phyloP scores from a whole-genome alignment of 2,113 vertebrate species.

The Murina feae region DNA sequence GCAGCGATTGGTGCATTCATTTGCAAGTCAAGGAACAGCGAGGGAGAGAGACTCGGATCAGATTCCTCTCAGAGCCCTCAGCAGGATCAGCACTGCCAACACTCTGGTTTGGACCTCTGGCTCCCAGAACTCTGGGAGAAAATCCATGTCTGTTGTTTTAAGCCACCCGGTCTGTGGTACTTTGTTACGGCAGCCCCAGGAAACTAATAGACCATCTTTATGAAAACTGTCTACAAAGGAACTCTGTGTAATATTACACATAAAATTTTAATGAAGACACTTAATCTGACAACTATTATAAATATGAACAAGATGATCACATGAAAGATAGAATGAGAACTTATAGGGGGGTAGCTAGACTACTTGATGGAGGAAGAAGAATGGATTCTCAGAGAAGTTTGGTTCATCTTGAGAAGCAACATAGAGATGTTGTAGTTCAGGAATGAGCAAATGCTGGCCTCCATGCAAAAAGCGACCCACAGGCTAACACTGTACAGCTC shows the following conservation, averaged over 20 bases:
- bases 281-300: constrained; percentile 12
- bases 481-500: neutral
- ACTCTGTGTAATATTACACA: constrained; percentile 26
- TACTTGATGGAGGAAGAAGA: neutral
- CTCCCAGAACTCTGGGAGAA: neutral
- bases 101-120: neutral
- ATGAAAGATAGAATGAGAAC: neutral
- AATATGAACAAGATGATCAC: constrained; percentile 27
- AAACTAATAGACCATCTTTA: neutral
- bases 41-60: neutral
- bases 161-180: neutral
- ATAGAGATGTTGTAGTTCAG: neutral
- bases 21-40: neutral
- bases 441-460: neutral
- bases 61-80: neutral
- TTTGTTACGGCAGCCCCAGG: neutral
- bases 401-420: neutral
- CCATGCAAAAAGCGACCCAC: neutral
- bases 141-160: neutral
- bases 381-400: neutral
- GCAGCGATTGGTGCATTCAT: neutral
- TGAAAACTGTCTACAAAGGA: constrained; percentile 7
- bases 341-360: neutral
- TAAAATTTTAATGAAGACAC: constrained; percentile 33
- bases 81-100: neutral